Evolutionary conservation across 2,113 vertebrate species (phyloP), one percentile per base, ranked within the genome.

Genomic region (Megalops atlanticus): DNA sequence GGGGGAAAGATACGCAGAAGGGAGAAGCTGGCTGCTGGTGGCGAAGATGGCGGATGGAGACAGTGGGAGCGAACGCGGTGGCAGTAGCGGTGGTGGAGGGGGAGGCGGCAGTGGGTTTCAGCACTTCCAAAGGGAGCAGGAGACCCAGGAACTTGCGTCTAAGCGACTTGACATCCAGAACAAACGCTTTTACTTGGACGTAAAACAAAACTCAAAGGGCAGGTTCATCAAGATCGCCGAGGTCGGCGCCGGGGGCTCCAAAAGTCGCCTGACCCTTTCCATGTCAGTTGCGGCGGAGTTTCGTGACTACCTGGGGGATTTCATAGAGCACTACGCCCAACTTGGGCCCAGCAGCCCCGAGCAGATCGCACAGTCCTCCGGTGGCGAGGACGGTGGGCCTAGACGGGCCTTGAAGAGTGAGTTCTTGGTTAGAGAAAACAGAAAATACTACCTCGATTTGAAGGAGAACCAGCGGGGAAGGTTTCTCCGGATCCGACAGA

Each of bases 151-250:
- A 88, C 89, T 97, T 90, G 96, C 96, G 0, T 96, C 96, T 15
- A 97, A 97, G 91, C 93, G 96, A 24, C 80, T 96, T 90, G 96
- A 97, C 92, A 96, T 96, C 88, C 96, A 97, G 91, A 97, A 97
- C 88, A 97, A 97, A 90, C 96, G 96, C 82, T 97, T 97, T 91
- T 97, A 97, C 84, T 90, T 97, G 87, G 96, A 97, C 76, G 96
- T 97, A 36, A 97, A 97, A 92, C 96, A 97, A 89, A 97, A 96
- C 91, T 94, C 96, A 77, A 97, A 97, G 93, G 95, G 96, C 88
- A 94, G 96, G 91, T 97, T 97, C 95, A 96, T 99, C 79, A 99
- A 99, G 92, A 99, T 99, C 90, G 96, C 97, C 76, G 97, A 99
- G 95, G 97, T 98, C 87, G 96, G 97, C 43, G 97, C 97, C 74